Evolutionary conservation across 37 sponge, comb jelly and placozoan genomes (phyloP), one percentile per base, ranked within the genome.

Genomic region (Petrosia ficiformis): DNA sequence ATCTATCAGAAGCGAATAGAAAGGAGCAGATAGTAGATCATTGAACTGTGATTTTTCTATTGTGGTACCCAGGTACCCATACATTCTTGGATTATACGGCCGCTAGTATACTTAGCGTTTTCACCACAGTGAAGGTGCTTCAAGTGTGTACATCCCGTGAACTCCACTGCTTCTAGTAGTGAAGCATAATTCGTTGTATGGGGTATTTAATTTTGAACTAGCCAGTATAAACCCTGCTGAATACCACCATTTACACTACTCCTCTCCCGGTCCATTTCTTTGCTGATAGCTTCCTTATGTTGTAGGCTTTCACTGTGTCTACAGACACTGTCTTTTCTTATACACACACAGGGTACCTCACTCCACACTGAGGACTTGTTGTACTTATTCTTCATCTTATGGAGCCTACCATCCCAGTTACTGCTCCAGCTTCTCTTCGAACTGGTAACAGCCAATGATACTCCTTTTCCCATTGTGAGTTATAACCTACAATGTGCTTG

Each of bases 1-100:
- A 71, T 80, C 80, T 25, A 43, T 44, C 64, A 80, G 14, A 2
- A 80, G 63, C 28, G 75, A 74, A 57, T 57, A 30, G 44, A 44
- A 11, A 24, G 48, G 73, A 21, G 48, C 30, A 19, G 54, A n/a
- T n/a, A 25, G 33, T 3, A 74, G 41, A 19, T 57, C 34, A 21
- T 16, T 29, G 57, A 44, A 6, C 28, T 42, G 14, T 72, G 25
- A 4, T 72, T 34, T 72, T 72, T 56, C 41, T 44, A 30, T n/a
- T 72, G 73, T 24, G 24, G 41, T 6, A 14, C 73, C 25, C 41
- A 16, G 5, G 44, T 30, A 44, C 44, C 30, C 6, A 72, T 48
- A 72, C 41, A 72, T 72, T 72, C 73, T 16, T 19, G 3, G 11
- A 72, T 72, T n/a, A 72, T 72, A 25, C 73, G 52, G 29, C 43